Evolutionary conservation across 2,888 invertebrate species (phyloP).

Genomic region (Formica aserva): DNA sequence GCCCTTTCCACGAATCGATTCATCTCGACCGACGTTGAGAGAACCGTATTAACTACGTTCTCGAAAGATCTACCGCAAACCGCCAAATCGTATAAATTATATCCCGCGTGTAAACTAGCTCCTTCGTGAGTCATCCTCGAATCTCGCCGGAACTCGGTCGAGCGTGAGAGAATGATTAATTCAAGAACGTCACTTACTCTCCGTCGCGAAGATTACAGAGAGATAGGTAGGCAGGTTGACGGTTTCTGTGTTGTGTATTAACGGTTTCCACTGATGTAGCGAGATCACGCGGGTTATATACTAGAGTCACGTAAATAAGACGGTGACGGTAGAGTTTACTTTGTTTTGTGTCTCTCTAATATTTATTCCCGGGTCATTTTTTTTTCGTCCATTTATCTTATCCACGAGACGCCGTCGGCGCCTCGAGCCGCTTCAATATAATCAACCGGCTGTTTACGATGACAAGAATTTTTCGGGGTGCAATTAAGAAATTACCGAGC

Average conservation of each 20-base stretch:
- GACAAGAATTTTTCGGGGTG: conserved; percentile 84
- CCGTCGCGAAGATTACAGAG: conserved; percentile 7
- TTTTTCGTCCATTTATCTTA: conserved; percentile 47
- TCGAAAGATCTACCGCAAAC: conserved; percentile 32
- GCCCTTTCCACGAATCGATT: conserved; percentile 64
- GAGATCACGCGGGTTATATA: not conserved
- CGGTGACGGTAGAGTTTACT: not conserved
- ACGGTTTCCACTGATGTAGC: conserved; percentile 8
- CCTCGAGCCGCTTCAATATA: conserved; percentile 80
- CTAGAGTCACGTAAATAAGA: conserved; percentile 53
- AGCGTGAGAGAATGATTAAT: conserved; percentile 52
- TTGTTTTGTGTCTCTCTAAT: conserved; percentile 31
- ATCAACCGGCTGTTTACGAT: conserved; percentile 84
- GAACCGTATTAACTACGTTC: conserved; percentile 45
- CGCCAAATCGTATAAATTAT: conserved; percentile 34
- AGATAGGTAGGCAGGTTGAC: conserved; percentile 3
- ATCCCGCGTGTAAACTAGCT: conserved; percentile 24
- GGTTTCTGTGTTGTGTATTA: conserved; percentile 1
- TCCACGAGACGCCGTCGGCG: conserved; percentile 77
- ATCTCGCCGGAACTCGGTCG: conserved; percentile 27
- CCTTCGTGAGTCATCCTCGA: conserved; percentile 38
- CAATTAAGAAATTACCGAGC: conserved; percentile 85
- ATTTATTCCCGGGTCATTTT: not conserved
- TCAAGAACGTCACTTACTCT: conserved; percentile 14
- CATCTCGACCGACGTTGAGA: conserved; percentile 33